phyloP scores from a whole-genome alignment of 64 coral and sea anemone genomes.

The Montipora cactus region DNA sequence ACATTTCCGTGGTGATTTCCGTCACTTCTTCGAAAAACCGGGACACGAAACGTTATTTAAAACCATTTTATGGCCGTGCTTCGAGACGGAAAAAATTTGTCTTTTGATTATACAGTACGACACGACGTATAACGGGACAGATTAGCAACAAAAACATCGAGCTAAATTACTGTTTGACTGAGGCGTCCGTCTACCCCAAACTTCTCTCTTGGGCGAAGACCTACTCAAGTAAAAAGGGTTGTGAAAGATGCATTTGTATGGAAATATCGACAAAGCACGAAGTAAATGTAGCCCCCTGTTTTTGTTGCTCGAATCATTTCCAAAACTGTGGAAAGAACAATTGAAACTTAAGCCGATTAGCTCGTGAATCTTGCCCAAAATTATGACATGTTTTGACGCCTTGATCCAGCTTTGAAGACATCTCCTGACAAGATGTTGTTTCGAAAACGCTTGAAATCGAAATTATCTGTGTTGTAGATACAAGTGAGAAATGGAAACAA shows the following conservation, averaged over 20 bases:
- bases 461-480: slow-evolving; percentile 3
- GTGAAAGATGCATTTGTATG: neutral
- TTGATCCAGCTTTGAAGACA: neutral
- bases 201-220: neutral
- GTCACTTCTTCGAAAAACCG: neutral
- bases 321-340: slow-evolving; percentile 19
- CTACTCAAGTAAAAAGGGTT: neutral
- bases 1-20: neutral
- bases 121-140: slow-evolving; percentile 18
- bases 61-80: neutral
- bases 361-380: neutral
- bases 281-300: neutral
- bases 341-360: slow-evolving; percentile 31
- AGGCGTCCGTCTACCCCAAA: neutral
- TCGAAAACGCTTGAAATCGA: slow-evolving; percentile 19
- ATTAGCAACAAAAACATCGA: slow-evolving; percentile 23
- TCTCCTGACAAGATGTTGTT: neutral
- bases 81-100: neutral
- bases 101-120: neutral
- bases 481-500: neutral
- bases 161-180: neutral
- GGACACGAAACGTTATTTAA: neutral
- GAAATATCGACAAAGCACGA: neutral
- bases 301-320: neutral
- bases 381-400: neutral